Conservation (phyloP, 2,888 invertebrate species). For the Parnassius smintheus region DNA sequence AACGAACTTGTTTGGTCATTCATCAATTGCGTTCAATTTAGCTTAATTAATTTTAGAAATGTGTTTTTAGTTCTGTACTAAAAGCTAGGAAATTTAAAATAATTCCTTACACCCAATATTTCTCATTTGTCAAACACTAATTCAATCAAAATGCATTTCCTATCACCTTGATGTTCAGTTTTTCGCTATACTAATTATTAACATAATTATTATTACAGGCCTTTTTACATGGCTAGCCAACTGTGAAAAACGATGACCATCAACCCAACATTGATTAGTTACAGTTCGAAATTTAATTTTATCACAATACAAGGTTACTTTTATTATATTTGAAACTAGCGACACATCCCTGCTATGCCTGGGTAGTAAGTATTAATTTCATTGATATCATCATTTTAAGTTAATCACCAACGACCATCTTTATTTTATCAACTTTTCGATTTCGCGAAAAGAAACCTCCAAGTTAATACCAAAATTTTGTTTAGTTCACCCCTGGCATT, state of each 20-base stretch:
- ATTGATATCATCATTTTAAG: too few species aligned
- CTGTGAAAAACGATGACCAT: slow-evolving; percentile 51
- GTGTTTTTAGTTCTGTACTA: too few species aligned
- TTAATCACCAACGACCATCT: too few species aligned
- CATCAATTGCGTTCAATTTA: too few species aligned
- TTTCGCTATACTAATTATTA: slow-evolving; percentile 66
- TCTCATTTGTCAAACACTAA: slow-evolving; percentile 2
- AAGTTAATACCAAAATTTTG: too few species aligned
- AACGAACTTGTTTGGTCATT: too few species aligned
- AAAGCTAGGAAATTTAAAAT: too few species aligned
- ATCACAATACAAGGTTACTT: background rate
- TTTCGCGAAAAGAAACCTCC: too few species aligned
- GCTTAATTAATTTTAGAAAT: background rate
- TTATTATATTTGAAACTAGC: slow-evolving; percentile 12
- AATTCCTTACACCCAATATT: background rate
- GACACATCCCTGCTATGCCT: background rate
- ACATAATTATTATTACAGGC: slow-evolving; percentile 46
- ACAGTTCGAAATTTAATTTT: slow-evolving; percentile 23
- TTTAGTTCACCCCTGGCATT: too few species aligned
- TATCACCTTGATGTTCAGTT: slow-evolving; percentile 58
- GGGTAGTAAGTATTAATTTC: too few species aligned
- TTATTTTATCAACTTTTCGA: too few species aligned
- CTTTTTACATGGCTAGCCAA: slow-evolving; percentile 73
- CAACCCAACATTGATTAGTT: slow-evolving; percentile 30
- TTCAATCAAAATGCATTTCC: slow-evolving; percentile 27